Conservation (phyloP, 2,113 vertebrate genomes). For the Lynx canadensis region DNA sequence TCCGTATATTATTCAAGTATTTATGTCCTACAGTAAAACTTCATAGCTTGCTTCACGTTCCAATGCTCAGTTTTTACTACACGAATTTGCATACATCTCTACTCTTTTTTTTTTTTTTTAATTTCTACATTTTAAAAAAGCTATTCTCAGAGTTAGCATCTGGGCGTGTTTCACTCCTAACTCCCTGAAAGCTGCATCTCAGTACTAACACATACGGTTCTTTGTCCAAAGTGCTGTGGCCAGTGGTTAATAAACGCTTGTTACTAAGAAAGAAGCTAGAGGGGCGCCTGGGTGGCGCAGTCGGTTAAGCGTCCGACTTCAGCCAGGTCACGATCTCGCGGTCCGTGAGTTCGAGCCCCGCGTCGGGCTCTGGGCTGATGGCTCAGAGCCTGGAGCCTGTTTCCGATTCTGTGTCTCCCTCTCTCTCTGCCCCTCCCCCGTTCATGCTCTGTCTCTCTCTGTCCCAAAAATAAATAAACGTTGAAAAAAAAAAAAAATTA, state of each 20-base stretch:
- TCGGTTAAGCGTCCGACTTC: no score
- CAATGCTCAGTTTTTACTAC: background rate
- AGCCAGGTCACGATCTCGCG: no score
- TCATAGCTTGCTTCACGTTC: background rate
- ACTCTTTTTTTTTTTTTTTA: background rate
- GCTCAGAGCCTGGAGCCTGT: no score
- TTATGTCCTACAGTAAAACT: background rate
- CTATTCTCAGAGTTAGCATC: background rate
- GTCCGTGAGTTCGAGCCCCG: no score
- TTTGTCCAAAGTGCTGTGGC: background rate
- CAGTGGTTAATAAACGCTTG: background rate
- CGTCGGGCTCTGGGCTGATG: no score
- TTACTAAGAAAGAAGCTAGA: constrained; percentile 20
- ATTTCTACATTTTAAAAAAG: background rate
- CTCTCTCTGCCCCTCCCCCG: no score
- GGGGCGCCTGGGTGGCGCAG: no score
- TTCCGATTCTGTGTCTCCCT: no score
- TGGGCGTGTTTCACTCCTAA: background rate
- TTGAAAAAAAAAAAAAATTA: no score
- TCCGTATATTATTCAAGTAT: background rate
- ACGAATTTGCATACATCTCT: background rate
- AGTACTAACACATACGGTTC: background rate
- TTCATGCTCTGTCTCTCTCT: no score
- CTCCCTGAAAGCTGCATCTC: background rate
- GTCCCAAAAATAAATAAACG: no score